These are phyloP conservation scores for Synanceia verrucosa DNA, from an alignment of 2,797 vertebrate species.

Conservation along the genomic window DNA sequence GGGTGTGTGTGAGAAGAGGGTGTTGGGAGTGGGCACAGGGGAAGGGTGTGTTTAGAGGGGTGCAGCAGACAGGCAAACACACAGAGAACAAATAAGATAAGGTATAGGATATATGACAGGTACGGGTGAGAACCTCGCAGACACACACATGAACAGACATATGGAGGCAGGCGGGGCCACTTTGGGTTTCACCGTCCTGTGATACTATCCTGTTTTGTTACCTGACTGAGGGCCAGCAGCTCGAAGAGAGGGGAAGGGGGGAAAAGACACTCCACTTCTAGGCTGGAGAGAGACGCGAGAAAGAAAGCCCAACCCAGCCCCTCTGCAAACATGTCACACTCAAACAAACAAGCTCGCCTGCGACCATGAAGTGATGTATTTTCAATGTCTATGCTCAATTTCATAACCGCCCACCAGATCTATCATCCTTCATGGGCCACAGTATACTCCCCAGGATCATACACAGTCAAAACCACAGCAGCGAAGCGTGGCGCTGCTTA, in stretches of 20 bases:
- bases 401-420: slow-evolving; percentile 54
- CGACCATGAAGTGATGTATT: slow-evolving; percentile 62
- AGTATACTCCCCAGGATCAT: slow-evolving; percentile 53
- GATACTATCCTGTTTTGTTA: slow-evolving; percentile 89
- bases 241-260: slow-evolving; percentile 72
- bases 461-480: slow-evolving; percentile 52
- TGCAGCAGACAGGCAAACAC: slow-evolving; percentile 85
- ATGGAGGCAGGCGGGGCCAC: slow-evolving; percentile 82
- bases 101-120: slow-evolving; percentile 89
- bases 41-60: slow-evolving; percentile 67
- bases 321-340: slow-evolving; percentile 74
- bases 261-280: slow-evolving; percentile 80
- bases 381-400: slow-evolving; percentile 62
- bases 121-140: slow-evolving; percentile 87
- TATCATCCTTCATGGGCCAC: slow-evolving; percentile 52
- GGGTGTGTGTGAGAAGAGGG: slow-evolving; percentile 58
- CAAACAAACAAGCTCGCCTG: slow-evolving; percentile 67
- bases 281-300: slow-evolving; percentile 86
- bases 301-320: slow-evolving; percentile 77
- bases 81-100: slow-evolving; percentile 78
- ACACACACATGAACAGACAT: slow-evolving; percentile 78
- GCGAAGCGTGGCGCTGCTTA: slow-evolving; percentile 53
- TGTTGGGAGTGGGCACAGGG: slow-evolving; percentile 54
- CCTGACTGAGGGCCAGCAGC: slow-evolving; percentile 84
- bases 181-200: slow-evolving; percentile 88